Percentiles rank a stretch among this genome's conserved stretches.
Evolutionary conservation across 2,113 vertebrate genomes (phyloP).

Genomic region (Solea solea): DNA sequence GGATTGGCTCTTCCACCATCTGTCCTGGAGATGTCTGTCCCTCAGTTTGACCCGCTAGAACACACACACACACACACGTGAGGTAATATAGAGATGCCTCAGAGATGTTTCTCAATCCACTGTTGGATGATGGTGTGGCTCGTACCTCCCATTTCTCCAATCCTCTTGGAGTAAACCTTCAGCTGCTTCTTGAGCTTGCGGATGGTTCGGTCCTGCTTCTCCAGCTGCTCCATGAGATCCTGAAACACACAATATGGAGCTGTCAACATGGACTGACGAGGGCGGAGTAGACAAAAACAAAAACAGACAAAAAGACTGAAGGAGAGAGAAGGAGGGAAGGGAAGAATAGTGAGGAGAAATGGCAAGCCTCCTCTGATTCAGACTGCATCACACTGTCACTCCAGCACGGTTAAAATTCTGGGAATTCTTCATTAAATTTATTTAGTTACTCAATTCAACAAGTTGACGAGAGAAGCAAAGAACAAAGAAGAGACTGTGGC

Average conservation of each 20-base stretch:
- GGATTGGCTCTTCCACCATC: slow-evolving; percentile 95
- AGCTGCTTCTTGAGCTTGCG: slow-evolving; percentile 98
- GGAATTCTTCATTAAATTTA: not conserved
- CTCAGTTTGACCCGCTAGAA: slow-evolving; percentile 87
- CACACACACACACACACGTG: slow-evolving; percentile 24
- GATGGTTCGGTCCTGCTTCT: slow-evolving; percentile 98
- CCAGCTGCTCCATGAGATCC: slow-evolving; percentile 98
- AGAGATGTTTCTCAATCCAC: not conserved
- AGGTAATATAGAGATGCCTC: not conserved
- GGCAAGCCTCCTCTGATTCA: not conserved
- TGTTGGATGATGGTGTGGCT: not conserved
- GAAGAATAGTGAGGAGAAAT: slow-evolving; percentile 26
- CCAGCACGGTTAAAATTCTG: not conserved
- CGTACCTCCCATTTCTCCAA: slow-evolving; percentile 96
- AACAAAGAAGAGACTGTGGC: not conserved
- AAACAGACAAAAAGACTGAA: slow-evolving; percentile 1
- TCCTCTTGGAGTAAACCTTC: slow-evolving; percentile 98
- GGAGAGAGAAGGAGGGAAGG: not conserved
- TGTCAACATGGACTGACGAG: slow-evolving; percentile 2
- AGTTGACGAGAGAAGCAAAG: slow-evolving; percentile 46
- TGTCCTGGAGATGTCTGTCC: slow-evolving; percentile 93
- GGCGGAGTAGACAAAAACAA: not conserved
- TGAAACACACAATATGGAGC: slow-evolving; percentile 51
- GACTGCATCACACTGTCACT: slow-evolving; percentile 10
- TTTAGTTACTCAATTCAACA: too few species aligned